Evolutionary conservation across 2,113 vertebrate genomes (phyloP).

Genomic region (Furnarius figulus): DNA sequence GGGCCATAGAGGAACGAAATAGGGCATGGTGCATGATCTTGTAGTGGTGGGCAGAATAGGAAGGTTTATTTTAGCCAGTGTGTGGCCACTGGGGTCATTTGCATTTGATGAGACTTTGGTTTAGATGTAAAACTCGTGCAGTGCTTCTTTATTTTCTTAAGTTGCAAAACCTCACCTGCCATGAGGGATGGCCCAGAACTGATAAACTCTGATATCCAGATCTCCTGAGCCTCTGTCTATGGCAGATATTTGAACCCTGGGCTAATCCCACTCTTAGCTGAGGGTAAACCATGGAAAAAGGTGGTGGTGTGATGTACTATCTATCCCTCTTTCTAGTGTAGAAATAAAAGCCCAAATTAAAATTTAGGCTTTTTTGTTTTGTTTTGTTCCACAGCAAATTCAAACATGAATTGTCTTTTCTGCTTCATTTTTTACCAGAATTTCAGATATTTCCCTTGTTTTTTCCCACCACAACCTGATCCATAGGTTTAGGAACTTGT

Average conservation of each 20-base stretch:
- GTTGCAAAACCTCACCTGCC: neutral
- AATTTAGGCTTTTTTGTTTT: neutral
- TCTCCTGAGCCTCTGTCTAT: neutral
- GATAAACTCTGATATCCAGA: neutral
- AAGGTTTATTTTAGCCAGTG: neutral
- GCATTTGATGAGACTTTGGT: neutral
- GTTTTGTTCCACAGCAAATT: neutral
- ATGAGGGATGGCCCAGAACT: neutral
- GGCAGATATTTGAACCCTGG: neutral
- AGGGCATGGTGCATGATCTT: rapidly evolving
- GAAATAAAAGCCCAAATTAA: neutral
- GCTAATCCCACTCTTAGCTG: neutral
- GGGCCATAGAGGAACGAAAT: neutral
- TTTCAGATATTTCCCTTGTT: neutral
- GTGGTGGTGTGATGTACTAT: neutral
- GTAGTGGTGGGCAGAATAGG: neutral
- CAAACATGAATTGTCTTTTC: neutral
- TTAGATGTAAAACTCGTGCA: neutral
- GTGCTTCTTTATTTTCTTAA: neutral
- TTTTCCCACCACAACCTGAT: neutral
- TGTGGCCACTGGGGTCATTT: neutral
- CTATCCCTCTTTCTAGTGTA: neutral
- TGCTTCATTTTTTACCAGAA: neutral
- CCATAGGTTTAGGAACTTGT: neutral
- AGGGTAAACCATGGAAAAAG: neutral